Conservation (phyloP, 2,888 invertebrate species). For the Trichopria drosophilae region DNA sequence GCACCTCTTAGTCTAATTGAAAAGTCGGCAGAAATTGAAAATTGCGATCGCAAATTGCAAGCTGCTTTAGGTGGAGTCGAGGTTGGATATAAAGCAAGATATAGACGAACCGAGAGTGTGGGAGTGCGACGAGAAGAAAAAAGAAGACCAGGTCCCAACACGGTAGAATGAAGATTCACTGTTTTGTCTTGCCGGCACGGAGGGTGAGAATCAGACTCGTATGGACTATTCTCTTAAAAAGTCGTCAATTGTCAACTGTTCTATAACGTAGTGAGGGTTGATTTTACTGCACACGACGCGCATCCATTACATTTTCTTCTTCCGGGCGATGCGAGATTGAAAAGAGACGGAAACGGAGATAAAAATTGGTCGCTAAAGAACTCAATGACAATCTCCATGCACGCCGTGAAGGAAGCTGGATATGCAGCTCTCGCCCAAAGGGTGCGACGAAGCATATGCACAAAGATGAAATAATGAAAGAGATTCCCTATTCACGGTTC, state of each 20-base stretch:
- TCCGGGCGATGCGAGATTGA: conserved; percentile 21
- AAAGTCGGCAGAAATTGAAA: conserved; percentile 59
- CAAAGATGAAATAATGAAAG: conserved; percentile 13
- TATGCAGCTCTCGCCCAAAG: not conserved
- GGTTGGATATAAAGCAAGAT: too few species aligned
- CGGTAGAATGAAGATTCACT: conserved; percentile 56
- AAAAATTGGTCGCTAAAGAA: conserved; percentile 30
- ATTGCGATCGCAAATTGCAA: conserved; percentile 59
- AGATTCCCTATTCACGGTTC: conserved; percentile 26
- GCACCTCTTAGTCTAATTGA: conserved; percentile 60
- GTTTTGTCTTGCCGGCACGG: conserved; percentile 50
- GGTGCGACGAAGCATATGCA: conserved; percentile 1
- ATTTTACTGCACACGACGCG: conserved; percentile 40
- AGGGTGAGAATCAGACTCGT: conserved; percentile 35
- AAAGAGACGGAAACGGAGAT: conserved; percentile 10
- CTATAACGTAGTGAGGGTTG: conserved; percentile 53
- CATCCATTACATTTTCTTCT: conserved; percentile 41
- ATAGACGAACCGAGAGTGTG: conserved; percentile 2
- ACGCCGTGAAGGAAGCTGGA: not conserved
- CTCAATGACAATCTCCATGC: conserved; percentile 18
- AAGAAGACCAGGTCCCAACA: conserved; percentile 45
- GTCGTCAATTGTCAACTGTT: conserved; percentile 55
- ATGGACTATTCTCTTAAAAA: conserved; percentile 54
- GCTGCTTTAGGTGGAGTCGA: conserved; percentile 54
- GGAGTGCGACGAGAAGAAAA: conserved; percentile 10